These are phyloP conservation scores for Pleuronectes platessa DNA, from an alignment of 2,113 vertebrate genomes.

Conservation along the genomic window DNA sequence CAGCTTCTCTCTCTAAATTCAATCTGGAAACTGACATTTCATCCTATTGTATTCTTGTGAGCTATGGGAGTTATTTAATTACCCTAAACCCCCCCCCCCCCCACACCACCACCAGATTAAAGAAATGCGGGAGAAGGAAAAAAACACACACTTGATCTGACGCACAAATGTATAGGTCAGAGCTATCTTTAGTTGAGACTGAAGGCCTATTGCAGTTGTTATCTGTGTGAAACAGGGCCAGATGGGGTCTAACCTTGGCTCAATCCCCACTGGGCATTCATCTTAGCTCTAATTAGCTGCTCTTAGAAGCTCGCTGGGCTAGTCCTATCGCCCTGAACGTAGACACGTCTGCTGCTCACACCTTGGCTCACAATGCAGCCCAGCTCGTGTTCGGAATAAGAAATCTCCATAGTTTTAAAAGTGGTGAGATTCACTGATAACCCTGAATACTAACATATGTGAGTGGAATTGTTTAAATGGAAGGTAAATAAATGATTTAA, in stretches of 20 bases:
- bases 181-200: conserved; percentile 35
- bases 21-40: conserved; percentile 5
- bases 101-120: neutral
- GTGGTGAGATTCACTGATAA: conserved; percentile 1
- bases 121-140: neutral
- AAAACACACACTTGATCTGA: neutral
- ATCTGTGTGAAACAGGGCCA: conserved; percentile 55
- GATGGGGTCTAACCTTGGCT: conserved; percentile 62
- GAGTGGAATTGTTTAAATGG: conserved; percentile 5
- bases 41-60: neutral
- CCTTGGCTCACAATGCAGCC: conserved; percentile 10
- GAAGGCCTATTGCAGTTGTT: conserved; percentile 32
- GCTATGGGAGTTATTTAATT: neutral
- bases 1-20: neutral
- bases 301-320: conserved; percentile 43
- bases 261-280: conserved; percentile 48
- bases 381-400: conserved; percentile 6
- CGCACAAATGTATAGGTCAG: conserved; percentile 10
- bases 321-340: conserved; percentile 12
- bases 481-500: neutral
- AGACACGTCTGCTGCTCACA: conserved; percentile 23
- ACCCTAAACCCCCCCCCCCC: neutral
- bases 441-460: neutral
- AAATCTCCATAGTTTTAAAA: neutral
- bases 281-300: conserved; percentile 65